Percentiles rank a stretch among this genome's conserved stretches.
These are phyloP conservation scores for Oenanthe oenanthe DNA, from an alignment of 2,113 vertebrate species.

Conservation along the genomic window DNA sequence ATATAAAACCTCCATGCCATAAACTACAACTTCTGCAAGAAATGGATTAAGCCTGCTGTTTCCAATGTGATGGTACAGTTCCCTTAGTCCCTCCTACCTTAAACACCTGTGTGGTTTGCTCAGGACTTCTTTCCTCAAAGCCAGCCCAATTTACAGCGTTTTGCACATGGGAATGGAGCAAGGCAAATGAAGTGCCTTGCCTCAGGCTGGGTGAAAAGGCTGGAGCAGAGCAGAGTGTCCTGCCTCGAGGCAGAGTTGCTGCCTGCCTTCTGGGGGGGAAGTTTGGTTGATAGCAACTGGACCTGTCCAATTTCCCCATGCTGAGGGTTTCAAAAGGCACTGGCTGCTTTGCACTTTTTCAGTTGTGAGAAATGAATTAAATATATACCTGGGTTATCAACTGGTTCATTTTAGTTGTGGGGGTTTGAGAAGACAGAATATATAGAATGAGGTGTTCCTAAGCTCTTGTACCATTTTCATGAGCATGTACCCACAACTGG, in stretches of 20 bases:
- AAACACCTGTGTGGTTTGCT: fast-evolving
- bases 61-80: background rate
- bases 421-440: background rate
- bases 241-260: background rate
- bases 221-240: background rate
- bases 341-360: background rate
- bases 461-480: background rate
- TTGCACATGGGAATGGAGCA: background rate
- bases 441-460: background rate
- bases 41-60: background rate
- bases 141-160: background rate
- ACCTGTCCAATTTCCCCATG: background rate
- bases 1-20: background rate
- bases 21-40: background rate
- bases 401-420: background rate
- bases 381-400: background rate
- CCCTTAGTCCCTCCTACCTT: background rate
- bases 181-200: background rate
- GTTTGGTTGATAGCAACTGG: background rate
- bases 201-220: background rate
- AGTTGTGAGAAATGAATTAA: background rate
- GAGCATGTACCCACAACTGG: background rate
- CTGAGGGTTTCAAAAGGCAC: background rate
- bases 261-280: background rate
- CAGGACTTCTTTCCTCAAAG: background rate